Evolutionary conservation across 2,797 vertebrate species (phyloP), one percentile per base, ranked within the genome.

Genomic region (Centroberyx gerrardi): DNA sequence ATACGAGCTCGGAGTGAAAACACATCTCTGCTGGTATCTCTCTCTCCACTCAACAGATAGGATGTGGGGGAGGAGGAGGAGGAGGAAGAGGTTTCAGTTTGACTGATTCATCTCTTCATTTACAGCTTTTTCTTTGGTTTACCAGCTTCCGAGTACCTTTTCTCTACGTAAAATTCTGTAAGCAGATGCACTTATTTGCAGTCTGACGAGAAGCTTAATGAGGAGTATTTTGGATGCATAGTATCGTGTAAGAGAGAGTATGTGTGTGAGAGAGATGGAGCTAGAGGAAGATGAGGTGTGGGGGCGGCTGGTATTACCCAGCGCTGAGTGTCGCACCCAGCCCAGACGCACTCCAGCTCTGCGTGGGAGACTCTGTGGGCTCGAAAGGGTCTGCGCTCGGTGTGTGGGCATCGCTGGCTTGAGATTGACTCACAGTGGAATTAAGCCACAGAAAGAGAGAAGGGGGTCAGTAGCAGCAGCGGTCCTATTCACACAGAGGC

Each of bases 391-490:
- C 80, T 79, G 27, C 55, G 76, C 87, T 91, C 78, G 76, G 83
- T 90, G 87, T 87, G 92, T 92, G 88, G 90, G 90, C 72, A 86
- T 68, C 17, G 36, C 76, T 83, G 87, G 88, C 83, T 93, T 84
- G 81, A 84, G 60, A 88, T 38, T 64, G 52, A 55, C 78, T 86
- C 66, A 48, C 36, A 40, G 75, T 76, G 60, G 75, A 84, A 77
- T 74, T 72, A 82, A 75, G 85, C 63, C 64, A 73, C 29, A 61
- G 53, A 74, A 67, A 75, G 51, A 28, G 46, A 65, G 76, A 60
- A 65, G 68, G 58, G 81, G 78, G 80, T 86, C 74, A 88, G 78
- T 65, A 63, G 78, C 56, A 51, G 54, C 44, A 18, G 28, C 48
- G 42, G 49, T 54, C 75, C 66, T 73, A 59, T 82, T 87, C 72